Base-by-base conservation (phyloP, 2,888 invertebrate species). In the Torymus auratus region DNA sequence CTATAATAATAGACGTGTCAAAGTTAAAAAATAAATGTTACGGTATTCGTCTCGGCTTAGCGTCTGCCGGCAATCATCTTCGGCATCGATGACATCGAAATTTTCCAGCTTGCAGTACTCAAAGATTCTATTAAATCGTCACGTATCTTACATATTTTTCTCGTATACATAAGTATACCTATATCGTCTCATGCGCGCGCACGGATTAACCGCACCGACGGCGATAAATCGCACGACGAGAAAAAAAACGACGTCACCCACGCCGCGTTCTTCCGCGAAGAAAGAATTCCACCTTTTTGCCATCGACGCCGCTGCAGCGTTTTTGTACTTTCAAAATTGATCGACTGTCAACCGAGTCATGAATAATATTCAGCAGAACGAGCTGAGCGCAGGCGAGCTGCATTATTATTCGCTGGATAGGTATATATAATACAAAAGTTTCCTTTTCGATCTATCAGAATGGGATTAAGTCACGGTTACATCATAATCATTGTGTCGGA, bases 241-340 rank as follows among this genome's bases (percentile, higher is more conserved):
- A 41, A 41, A 72, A 72, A 71, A 72, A 65, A 71, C 61, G 7
- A 13, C 17, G 61, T 70, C 70, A 70, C 77, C 77, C 77, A 70
- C 77, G 56, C 62, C 28, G 41, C 64, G 64, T 64, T 70, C 62
- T 50, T 58, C 64, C 64, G 56, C 17, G 53, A 69, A 69, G 64
- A 58, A 62, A 64, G 55, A 62, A 74, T 74, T 68, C 50, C 68
- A 73, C 17, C 11, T 76, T 76, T 71, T 80, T 76, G 17, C 23
- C 20, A 2, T 28, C 12, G 13, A 13, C 50, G 15, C 20, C 1
- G 5, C 62, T 23, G 64, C 13, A 2, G 52, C 50, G 56, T 76
- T 80, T 80, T 76, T 76, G 80, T 61, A 67, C 67, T 61, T 72
- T 80, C 28, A 72, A 70, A 80, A 76, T 80, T 70, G 67, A 76